phyloP scores from a whole-genome alignment of 2,797 vertebrate species.

The Mormyrops boulengeri region DNA sequence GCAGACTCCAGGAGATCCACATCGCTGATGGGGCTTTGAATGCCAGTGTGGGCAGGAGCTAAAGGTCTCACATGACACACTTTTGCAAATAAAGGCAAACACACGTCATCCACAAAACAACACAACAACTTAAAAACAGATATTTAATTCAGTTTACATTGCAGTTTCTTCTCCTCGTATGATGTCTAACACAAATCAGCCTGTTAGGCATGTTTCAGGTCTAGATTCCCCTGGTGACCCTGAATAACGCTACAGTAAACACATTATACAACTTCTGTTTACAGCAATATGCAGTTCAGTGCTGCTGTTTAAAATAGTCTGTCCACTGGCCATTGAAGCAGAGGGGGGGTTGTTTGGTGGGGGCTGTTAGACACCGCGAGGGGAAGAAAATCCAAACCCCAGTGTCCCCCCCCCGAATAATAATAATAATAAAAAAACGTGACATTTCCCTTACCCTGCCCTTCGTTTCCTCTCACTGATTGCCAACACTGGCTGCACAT shows the following conservation, averaged over 20 bases:
- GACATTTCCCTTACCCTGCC: slow-evolving; percentile 46
- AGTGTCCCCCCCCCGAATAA: slow-evolving; percentile 30
- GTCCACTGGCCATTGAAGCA: neutral
- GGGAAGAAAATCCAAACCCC: neutral
- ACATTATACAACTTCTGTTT: neutral
- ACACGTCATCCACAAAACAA: neutral
- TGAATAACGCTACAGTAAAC: neutral
- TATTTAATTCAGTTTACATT: neutral
- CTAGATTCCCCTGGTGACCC: neutral
- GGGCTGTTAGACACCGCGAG: neutral
- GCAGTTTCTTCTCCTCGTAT: neutral
- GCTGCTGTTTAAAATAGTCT: neutral
- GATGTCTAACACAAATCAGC: neutral
- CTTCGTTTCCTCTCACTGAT: slow-evolving; percentile 52
- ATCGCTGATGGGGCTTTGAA: neutral
- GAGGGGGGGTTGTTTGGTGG: neutral
- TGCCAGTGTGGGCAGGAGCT: neutral
- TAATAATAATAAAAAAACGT: slow-evolving; percentile 38
- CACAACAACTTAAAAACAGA: neutral
- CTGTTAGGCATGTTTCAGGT: neutral
- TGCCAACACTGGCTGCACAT: slow-evolving; percentile 58
- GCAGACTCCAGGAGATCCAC: neutral
- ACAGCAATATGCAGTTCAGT: neutral
- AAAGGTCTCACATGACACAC: neutral
- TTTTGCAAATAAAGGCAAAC: neutral